Evolutionary conservation across 2,797 vertebrate genomes (phyloP), one percentile per base, ranked within the genome.

Genomic region (Echiichthys vipera): DNA sequence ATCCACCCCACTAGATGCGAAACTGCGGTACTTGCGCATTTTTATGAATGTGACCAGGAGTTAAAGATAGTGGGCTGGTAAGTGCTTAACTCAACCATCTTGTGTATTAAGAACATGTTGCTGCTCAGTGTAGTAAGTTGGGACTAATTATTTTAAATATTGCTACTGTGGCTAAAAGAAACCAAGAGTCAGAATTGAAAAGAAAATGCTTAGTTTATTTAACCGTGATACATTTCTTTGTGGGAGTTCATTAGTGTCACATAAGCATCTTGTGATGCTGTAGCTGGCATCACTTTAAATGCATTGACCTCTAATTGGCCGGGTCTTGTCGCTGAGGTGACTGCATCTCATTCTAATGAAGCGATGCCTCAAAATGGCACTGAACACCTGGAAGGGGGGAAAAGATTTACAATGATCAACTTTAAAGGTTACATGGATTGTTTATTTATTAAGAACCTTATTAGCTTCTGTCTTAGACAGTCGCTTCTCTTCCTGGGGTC

Each of bases 61-160:
- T 80, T 87, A 77, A 87, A 78, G 57, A 59, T 89, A 79, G 78
- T 90, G 74, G 74, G 88, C 91, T 88, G 93, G 93, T 94, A 94
- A 94, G 93, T 94, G 85, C 72, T 81, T 40, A 84, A 71, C 50
- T 84, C 46, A 71, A 77, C 50, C 47, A 79, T 43, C 30, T 15
- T 84, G 73, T 89, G 65, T 86, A 78, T 78, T 75, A 27, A 73
- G 75, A 78, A 78, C 79, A 67, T 82, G 77, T 82, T 83, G 77
- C 82, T 50, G 67, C 83, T 70, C 43, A 71, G 74, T 87, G 37
- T 88, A 65, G n/a, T 45, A 43, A 58, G 37, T 22, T 53, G 45
- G 45, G 59, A 55, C 43, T 53, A 11, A 30, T 55, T 51, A n/a
- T 34, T 64, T 78, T 5, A 59, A 53, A 56, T 18, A 58, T 36